Conservation (phyloP, 1,140 invertebrate genomes). For the Thaumatotibia leucotreta region DNA sequence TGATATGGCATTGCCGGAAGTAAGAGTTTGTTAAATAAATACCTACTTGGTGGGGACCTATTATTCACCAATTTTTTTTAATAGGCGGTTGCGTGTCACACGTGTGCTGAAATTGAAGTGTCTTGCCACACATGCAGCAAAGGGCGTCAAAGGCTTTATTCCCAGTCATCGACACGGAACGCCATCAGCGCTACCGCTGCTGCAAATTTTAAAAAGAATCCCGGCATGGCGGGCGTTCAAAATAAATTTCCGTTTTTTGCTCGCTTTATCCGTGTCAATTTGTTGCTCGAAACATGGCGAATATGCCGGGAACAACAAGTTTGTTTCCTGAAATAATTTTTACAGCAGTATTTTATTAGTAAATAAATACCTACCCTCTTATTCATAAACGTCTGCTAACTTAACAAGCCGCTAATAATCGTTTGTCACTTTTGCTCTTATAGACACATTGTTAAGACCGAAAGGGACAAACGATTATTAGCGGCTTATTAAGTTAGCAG, state of each 20-base stretch:
- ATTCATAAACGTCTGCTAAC: no score
- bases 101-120: constrained; percentile 67
- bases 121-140: constrained; percentile 56
- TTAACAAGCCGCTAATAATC: no score
- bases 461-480: no score
- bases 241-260: neutral
- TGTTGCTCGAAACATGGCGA: neutral
- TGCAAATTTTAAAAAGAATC: constrained; percentile 32
- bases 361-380: no score
- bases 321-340: no score
- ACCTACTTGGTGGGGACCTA: neutral
- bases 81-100: constrained; percentile 26
- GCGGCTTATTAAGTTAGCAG: no score
- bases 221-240: neutral
- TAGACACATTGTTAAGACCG: no score
- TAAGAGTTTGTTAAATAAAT: neutral
- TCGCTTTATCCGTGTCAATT: neutral
- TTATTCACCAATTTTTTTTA: neutral
- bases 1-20: neutral
- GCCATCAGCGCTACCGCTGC: constrained; percentile 33
- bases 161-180: constrained; percentile 65
- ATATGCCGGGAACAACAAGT: no score
- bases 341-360: no score
- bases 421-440: no score
- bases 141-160: constrained; percentile 72